A percentile compares a stretch with the other conserved stretches of the same genome.
phyloP scores from a whole-genome alignment of 2,888 invertebrate species.

The Cantharis rustica region DNA sequence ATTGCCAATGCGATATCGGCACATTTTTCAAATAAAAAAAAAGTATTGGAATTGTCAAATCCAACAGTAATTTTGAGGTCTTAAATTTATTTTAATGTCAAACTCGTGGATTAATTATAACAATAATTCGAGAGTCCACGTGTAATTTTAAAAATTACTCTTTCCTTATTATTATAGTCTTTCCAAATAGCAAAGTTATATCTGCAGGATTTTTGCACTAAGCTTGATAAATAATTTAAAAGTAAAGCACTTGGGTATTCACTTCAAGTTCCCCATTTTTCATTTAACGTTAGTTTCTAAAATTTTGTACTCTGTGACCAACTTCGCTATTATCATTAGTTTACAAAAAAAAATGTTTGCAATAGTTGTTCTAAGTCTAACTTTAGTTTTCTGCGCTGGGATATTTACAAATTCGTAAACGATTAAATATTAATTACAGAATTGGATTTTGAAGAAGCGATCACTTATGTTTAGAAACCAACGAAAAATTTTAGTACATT shows the following conservation, averaged over 20 bases:
- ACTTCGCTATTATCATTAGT: conserved; percentile 50
- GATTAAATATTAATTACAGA: conserved; percentile 21
- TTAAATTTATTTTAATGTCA: conserved; percentile 44
- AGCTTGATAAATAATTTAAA: conserved; percentile 45
- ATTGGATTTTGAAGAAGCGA: conserved; percentile 47
- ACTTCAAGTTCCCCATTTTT: conserved; percentile 53
- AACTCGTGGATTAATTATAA: conserved; percentile 45
- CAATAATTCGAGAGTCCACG: conserved; percentile 30
- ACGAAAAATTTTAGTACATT: conserved; percentile 50
- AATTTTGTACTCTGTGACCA: conserved; percentile 53
- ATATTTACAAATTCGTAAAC: conserved; percentile 46
- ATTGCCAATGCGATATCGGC: conserved; percentile 7
- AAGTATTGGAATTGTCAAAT: conserved; percentile 55
- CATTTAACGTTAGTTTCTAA: conserved; percentile 51
- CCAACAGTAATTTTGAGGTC: conserved; percentile 59
- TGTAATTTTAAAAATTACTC: conserved; percentile 20
- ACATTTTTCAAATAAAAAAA: conserved; percentile 31
- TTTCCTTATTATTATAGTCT: conserved; percentile 36
- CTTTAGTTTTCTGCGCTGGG: conserved; percentile 53
- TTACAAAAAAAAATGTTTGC: conserved; percentile 49
- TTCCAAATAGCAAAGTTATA: conserved; percentile 51
- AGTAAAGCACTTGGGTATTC: conserved; percentile 56
- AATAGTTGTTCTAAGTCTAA: conserved; percentile 33
- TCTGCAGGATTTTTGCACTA: conserved; percentile 54
- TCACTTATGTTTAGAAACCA: conserved; percentile 50